Evolutionary conservation across 2,888 invertebrate genomes (phyloP), one percentile per base, ranked within the genome.

Genomic region (Rhimphoctona megacephalus): DNA sequence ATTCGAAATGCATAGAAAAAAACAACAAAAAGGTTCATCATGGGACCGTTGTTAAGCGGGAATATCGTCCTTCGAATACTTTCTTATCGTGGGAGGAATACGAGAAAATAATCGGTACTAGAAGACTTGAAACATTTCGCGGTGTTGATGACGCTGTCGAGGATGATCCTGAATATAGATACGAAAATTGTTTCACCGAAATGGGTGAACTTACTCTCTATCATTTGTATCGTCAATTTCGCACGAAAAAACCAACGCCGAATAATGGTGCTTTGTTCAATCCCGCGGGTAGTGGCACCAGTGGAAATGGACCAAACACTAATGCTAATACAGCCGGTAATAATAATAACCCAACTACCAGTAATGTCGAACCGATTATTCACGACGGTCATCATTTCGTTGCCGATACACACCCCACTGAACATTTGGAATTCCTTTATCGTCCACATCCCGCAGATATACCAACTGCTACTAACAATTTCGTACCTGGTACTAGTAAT

Each of bases 301-400:
- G 8, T 46, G 43, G 8, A 9, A 52, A 17, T 9, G 25, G 19
- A n/a, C 30, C 61, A 5, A 61, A 61, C 57, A 14, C 36, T 11
- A n/a, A 33, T 33, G 61, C 17, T 7, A 52, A 17, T 19, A 1
- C 17, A 14, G 6, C 11, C 2, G 57, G 19, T 8, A 66, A 77
- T 36, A 77, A 69, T 22, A 79, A 79, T 30, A 79, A 79, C 14
- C 61, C 80, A 49, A 82, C 69, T 25, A 46, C 79, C 1, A 79
- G 70, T 30, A 81, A 78, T 8, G 54, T 81, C 1, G 86, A 86
- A 46, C 86, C 73, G 22, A 61, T 67, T 0, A 86, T 86, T 36
- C 86, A 86, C 78, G 86, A 86, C 39, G 74, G 76, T 70, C 86
- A 85, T 76, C 84, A 86, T 70, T 85, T 86, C 22, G 86, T 86